Conservation (phyloP, 2,888 invertebrate species). For the Pandemis heparana region DNA sequence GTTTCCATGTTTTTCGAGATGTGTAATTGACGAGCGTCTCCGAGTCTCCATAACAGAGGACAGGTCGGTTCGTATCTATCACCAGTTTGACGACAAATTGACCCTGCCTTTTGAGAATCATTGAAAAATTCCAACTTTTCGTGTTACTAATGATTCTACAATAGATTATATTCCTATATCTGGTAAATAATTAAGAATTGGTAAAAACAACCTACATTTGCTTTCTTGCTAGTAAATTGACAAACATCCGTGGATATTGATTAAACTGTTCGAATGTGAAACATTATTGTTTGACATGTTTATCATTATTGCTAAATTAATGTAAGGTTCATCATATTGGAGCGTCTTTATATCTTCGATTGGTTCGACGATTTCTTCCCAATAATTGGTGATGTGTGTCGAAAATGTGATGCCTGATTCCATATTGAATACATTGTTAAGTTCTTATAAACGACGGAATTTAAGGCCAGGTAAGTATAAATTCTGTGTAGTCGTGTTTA, state of each 20-base stretch:
- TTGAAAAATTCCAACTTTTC: constrained; percentile 1
- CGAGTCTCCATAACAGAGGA: no score
- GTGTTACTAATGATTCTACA: neutral
- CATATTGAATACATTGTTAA: neutral
- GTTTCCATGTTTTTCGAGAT: neutral
- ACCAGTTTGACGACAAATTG: neutral
- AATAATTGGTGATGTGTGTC: neutral
- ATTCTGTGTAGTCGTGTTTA: constrained; percentile 3
- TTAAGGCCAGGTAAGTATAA: constrained; percentile 14
- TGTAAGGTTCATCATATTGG: neutral
- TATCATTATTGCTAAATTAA: neutral
- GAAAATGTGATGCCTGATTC: neutral
- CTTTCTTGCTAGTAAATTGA: neutral
- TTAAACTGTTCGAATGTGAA: neutral
- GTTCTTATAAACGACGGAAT: constrained; percentile 1
- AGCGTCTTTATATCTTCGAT: neutral
- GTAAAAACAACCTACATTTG: neutral
- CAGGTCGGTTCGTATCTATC: no score
- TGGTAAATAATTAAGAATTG: constrained; percentile 3
- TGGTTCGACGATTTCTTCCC: neutral
- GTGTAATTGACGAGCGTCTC: no score
- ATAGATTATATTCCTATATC: constrained; percentile 6
- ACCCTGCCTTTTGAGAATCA: neutral
- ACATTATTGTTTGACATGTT: neutral
- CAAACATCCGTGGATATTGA: neutral